Percentiles rank a stretch among this genome's conserved stretches.
Evolutionary conservation across 2,113 vertebrate genomes (phyloP).

Genomic region (Laticauda colubrina): DNA sequence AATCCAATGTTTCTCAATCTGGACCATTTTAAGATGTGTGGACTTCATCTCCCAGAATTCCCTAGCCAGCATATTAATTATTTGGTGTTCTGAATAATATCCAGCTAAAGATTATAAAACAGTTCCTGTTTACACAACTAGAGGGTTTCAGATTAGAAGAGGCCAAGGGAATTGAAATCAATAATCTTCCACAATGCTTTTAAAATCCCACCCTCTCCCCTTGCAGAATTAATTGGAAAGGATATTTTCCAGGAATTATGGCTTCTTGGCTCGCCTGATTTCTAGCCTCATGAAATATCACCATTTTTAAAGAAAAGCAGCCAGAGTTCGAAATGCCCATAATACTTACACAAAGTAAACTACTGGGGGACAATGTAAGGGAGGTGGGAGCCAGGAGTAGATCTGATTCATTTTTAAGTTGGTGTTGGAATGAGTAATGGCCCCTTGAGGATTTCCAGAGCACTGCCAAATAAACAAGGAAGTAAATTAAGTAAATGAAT

Average conservation of each 20-base stretch:
- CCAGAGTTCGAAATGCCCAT: not conserved
- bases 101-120: not conserved
- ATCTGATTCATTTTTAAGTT: slow-evolving; percentile 42
- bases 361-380: not conserved
- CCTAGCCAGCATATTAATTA: not conserved
- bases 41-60: not conserved
- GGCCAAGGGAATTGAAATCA: not conserved
- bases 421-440: slow-evolving; percentile 56
- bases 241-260: not conserved
- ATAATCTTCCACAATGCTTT: not conserved
- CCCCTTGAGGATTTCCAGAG: slow-evolving; percentile 41
- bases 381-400: slow-evolving; percentile 52
- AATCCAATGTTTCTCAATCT: not conserved
- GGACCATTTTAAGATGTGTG: not conserved
- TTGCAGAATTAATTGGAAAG: not conserved
- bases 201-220: not conserved
- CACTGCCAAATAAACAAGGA: slow-evolving; percentile 37
- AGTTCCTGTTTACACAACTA: not conserved
- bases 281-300: not conserved
- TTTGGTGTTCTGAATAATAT: not conserved
- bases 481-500: not conserved
- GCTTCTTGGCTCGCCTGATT: not conserved
- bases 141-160: not conserved
- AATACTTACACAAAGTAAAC: slow-evolving; percentile 52
- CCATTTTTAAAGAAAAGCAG: not conserved